Evolutionary conservation across 2,888 invertebrate species (phyloP), one percentile per base, ranked within the genome.

Genomic region (Agrilus cyanescens): DNA sequence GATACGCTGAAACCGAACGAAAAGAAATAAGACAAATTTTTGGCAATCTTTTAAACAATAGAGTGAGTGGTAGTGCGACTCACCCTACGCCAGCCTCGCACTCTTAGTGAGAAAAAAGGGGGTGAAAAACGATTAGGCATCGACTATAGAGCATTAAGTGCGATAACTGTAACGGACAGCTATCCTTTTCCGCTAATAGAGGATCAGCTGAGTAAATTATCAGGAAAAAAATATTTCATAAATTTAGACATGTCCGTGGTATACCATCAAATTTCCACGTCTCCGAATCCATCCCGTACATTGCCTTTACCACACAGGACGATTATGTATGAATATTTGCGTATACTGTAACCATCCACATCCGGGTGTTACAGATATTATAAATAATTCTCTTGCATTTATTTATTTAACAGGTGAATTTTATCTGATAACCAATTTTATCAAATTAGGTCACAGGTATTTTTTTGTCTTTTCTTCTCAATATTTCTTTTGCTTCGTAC

Each of bases 281-380:
- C 37, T 12, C 41, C 37, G n/a, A 25, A 12, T 12, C 16, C 18
- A 46, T 53, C 12, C 48, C 55, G 38, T 59, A 58, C 47, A 58
- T 57, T 2, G 59, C 57, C 4, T 59, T 60, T 31, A 46, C 45
- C 0, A 58, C 51, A 5, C 54, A 56, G 2, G 33, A 37, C 12
- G 41, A 37, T n/a, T 13, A n/a, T 12, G n/a, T 32, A 32, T 32
- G 12, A 32, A 43, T 60, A 57, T 12, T 25, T 55, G 0, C 46
- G 57, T 41, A 59, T 58, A 56, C 57, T n/a, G n/a, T n/a, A n/a
- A n/a, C n/a, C n/a, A n/a, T n/a, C n/a, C n/a, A n/a, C n/a, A n/a
- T n/a, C n/a, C n/a, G n/a, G n/a, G n/a, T n/a, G n/a, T n/a, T n/a
- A n/a, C n/a, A n/a, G n/a, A n/a, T n/a, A n/a, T n/a, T n/a, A n/a